Conservation (phyloP, 2,888 invertebrate genomes). For the Dorcus parallelipipedus region DNA sequence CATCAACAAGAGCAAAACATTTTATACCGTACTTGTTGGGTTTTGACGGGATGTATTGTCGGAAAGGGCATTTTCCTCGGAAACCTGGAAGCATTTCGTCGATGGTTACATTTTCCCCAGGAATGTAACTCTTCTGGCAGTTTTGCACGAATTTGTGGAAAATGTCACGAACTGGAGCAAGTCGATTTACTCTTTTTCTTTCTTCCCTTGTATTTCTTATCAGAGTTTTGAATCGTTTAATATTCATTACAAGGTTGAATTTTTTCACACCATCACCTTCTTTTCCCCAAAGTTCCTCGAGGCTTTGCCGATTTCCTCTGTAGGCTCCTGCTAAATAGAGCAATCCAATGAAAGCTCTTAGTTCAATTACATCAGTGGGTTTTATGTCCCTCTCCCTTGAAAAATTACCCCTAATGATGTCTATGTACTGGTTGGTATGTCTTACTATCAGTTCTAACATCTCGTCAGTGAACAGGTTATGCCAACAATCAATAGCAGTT, state of each 20-base stretch:
- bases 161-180: slow-evolving; percentile 29
- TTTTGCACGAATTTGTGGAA: slow-evolving; percentile 33
- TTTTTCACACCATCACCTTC: slow-evolving; percentile 27
- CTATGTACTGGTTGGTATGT: slow-evolving; percentile 28
- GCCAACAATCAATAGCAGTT: slow-evolving; percentile 24
- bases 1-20: slow-evolving; percentile 30
- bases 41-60: slow-evolving; percentile 35
- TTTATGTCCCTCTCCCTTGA: slow-evolving; percentile 21
- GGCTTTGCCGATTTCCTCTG: slow-evolving; percentile 24
- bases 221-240: slow-evolving; percentile 29
- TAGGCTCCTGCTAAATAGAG: slow-evolving; percentile 30
- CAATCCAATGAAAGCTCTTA: slow-evolving; percentile 31
- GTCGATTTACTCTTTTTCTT: slow-evolving; percentile 21
- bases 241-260: slow-evolving; percentile 29
- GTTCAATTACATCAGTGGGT: slow-evolving; percentile 26
- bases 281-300: slow-evolving; percentile 30
- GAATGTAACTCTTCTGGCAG: slow-evolving; percentile 29
- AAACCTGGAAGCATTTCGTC: slow-evolving; percentile 31
- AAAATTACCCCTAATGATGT: slow-evolving; percentile 17
- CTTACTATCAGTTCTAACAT: slow-evolving; percentile 27
- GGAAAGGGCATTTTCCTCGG: slow-evolving; percentile 31
- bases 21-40: slow-evolving; percentile 34
- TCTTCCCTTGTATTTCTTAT: slow-evolving; percentile 15
- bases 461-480: slow-evolving; percentile 21
- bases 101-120: slow-evolving; percentile 31